A percentile compares a stretch with the other conserved stretches of the same genome.
Conservation (phyloP, 1,140 invertebrate genomes). For the Pectinophora gossypiella region DNA sequence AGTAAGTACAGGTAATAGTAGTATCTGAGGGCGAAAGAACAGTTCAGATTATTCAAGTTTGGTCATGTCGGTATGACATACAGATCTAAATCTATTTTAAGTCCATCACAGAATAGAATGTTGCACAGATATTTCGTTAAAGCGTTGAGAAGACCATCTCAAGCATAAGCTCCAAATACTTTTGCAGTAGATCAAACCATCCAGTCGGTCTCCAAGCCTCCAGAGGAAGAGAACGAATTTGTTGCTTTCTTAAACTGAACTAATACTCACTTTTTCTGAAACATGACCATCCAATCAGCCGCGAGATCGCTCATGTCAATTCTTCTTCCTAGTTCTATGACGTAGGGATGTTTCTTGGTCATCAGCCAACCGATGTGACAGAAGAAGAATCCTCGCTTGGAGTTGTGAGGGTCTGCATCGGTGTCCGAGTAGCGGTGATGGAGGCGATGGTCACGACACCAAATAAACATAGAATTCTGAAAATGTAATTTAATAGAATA, state of each 20-base stretch:
- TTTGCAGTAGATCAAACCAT: too few relatives aligned
- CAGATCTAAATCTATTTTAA: too few relatives aligned
- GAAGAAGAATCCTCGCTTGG: slow-evolving; percentile 81
- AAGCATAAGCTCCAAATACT: too few relatives aligned
- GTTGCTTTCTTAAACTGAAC: neutral
- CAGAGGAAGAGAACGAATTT: too few relatives aligned
- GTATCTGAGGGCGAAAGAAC: slow-evolving; percentile 74
- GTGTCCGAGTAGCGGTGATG: slow-evolving; percentile 83
- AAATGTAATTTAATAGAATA: neutral
- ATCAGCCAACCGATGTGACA: slow-evolving; percentile 82
- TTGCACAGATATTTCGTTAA: too few relatives aligned
- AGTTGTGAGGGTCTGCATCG: slow-evolving; percentile 81
- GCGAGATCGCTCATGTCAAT: slow-evolving; percentile 85
- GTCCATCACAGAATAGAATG: too few relatives aligned
- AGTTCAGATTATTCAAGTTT: too few relatives aligned
- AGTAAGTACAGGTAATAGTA: slow-evolving; percentile 81
- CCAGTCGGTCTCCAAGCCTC: too few relatives aligned
- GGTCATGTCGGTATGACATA: too few relatives aligned
- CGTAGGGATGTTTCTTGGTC: slow-evolving; percentile 78
- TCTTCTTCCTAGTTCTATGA: slow-evolving; percentile 76
- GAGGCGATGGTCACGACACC: slow-evolving; percentile 79
- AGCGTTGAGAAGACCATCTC: too few relatives aligned
- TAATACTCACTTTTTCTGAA: slow-evolving; percentile 80
- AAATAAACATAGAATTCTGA: slow-evolving; percentile 69
- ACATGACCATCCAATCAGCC: slow-evolving; percentile 82